These are phyloP conservation scores for Bothrops jararaca DNA, from an alignment of 2,113 vertebrate species.

Conservation along the genomic window DNA sequence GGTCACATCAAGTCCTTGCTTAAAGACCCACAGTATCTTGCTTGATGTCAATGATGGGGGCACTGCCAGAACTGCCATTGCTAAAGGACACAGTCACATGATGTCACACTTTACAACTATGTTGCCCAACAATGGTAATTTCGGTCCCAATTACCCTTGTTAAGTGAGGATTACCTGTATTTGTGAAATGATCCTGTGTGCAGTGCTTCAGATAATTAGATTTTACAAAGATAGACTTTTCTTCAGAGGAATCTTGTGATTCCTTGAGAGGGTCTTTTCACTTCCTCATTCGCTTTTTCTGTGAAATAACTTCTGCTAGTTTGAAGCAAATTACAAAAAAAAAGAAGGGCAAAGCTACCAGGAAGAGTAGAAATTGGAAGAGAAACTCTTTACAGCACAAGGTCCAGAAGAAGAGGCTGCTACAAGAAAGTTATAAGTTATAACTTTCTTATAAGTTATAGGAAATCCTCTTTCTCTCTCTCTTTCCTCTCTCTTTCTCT, in stretches of 20 bases:
- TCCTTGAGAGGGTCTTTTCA: neutral
- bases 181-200: neutral
- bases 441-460: too few species aligned
- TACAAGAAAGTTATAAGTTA: neutral
- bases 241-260: neutral
- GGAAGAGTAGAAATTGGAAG: neutral
- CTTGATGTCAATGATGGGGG: neutral
- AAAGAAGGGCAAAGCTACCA: neutral
- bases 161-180: neutral
- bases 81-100: neutral
- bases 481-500: too few species aligned
- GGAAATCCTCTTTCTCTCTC: too few species aligned
- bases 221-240: neutral
- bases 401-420: neutral
- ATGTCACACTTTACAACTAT: neutral
- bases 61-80: neutral
- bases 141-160: neutral
- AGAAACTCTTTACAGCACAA: neutral
- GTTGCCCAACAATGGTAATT: neutral
- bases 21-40: neutral
- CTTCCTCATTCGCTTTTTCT: neutral
- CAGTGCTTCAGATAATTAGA: neutral
- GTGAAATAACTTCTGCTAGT: neutral
- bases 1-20: neutral
- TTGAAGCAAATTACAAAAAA: neutral